Conservation (phyloP, 2,888 invertebrate genomes). For the Drosophila yooni region DNA sequence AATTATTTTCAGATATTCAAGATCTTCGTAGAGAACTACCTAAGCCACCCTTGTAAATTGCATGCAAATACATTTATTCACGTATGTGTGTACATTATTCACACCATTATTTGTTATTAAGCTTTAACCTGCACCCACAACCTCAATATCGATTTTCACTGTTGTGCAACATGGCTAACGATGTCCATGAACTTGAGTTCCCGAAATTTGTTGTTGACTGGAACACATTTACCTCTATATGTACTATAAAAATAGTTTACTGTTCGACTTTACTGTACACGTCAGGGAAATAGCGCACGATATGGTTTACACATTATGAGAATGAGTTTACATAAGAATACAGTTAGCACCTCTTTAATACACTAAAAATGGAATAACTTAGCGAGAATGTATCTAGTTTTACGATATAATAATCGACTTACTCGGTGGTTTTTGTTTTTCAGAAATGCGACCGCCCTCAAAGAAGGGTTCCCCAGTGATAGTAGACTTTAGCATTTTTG, state of each 20-base stretch:
- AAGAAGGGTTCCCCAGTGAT: constrained; percentile 89
- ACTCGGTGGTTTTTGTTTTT: constrained; percentile 15
- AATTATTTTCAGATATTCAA: neutral
- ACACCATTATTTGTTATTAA: constrained; percentile 15
- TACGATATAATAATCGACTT: neutral
- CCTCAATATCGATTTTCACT: constrained; percentile 66
- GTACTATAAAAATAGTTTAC: neutral
- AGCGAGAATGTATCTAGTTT: neutral
- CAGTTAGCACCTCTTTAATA: constrained; percentile 6
- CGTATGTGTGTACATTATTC: neutral
- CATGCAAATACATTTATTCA: neutral
- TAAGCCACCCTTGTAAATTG: neutral
- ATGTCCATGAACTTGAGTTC: constrained; percentile 73
- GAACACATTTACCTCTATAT: constrained; percentile 3
- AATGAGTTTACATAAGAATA: constrained; percentile 3
- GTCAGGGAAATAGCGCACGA: constrained; percentile 56
- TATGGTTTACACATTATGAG: constrained; percentile 13
- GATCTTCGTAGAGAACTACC: neutral
- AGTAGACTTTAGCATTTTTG: constrained; percentile 92
- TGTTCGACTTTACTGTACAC: constrained; percentile 4
- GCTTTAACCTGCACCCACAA: constrained; percentile 27
- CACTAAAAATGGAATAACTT: neutral
- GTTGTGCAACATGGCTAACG: constrained; percentile 51
- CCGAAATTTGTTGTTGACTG: constrained; percentile 12
- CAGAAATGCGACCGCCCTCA: constrained; percentile 92